Conservation (phyloP, 1,140 invertebrate genomes). For the Eriocheir sinensis region DNA sequence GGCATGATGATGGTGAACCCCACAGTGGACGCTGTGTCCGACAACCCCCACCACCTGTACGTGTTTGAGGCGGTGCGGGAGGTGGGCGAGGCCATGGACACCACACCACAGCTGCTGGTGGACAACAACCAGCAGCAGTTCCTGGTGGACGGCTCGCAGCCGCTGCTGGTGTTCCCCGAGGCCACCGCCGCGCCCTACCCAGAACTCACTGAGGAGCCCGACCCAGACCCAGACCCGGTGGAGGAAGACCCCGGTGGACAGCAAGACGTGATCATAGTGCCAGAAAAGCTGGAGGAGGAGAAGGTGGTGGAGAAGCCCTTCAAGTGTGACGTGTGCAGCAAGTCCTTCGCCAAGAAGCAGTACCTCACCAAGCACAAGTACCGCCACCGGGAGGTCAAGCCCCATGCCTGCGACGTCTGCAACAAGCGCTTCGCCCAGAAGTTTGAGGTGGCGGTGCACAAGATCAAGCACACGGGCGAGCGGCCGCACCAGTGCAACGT, state of each 20-base stretch:
- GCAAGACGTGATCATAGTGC: slow-evolving; percentile 68
- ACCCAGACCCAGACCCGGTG: slow-evolving; percentile 54
- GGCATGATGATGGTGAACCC: slow-evolving; percentile 78
- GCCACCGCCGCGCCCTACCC: slow-evolving; percentile 66
- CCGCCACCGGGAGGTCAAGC: slow-evolving; percentile 80
- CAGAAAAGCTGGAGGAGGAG: slow-evolving; percentile 67
- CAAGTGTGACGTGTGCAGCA: slow-evolving; percentile 86
- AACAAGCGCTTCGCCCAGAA: slow-evolving; percentile 76
- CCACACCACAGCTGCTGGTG: slow-evolving; percentile 70
- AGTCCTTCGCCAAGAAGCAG: slow-evolving; percentile 87
- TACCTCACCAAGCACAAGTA: slow-evolving; percentile 85
- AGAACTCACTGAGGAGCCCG: slow-evolving; percentile 59
- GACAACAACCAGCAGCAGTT: slow-evolving; percentile 74
- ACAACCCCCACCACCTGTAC: slow-evolving; percentile 70
- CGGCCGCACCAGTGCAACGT: slow-evolving; percentile 76
- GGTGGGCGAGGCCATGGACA: slow-evolving; percentile 68
- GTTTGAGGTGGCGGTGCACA: slow-evolving; percentile 78
- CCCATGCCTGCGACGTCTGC: slow-evolving; percentile 77
- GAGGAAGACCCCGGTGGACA: background rate
- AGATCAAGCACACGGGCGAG: slow-evolving; percentile 78
- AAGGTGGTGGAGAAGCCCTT: slow-evolving; percentile 81
- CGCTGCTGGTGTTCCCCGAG: slow-evolving; percentile 74
- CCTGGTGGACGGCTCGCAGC: slow-evolving; percentile 68
- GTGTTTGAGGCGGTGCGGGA: slow-evolving; percentile 73
- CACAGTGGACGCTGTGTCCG: slow-evolving; percentile 65